phyloP scores from a whole-genome alignment of 2,113 vertebrate species.

The Osmerus mordax region DNA sequence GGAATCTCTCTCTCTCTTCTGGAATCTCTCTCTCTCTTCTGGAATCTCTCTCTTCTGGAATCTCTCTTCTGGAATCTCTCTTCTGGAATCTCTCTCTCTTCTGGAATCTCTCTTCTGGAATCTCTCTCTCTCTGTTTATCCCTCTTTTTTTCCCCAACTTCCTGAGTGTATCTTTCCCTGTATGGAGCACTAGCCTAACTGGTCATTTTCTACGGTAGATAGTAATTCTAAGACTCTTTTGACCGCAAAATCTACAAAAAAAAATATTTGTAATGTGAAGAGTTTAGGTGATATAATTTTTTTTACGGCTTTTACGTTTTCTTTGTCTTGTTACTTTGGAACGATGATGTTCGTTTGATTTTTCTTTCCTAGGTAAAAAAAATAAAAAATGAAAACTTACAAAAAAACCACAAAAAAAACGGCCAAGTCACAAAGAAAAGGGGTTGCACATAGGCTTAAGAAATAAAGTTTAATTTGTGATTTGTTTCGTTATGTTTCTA shows the following conservation, averaged over 20 bases:
- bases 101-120: conserved; percentile 56
- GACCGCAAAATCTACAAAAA: conserved; percentile 71
- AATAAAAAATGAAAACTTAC: conserved; percentile 25
- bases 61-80: neutral
- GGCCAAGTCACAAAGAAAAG: conserved; percentile 97
- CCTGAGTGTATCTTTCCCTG: conserved; percentile 48
- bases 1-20: no score
- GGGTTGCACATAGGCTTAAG: conserved; percentile 99
- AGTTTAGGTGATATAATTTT: conserved; percentile 79
- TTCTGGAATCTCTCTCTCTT: conserved; percentile 55
- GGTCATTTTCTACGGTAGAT: conserved; percentile 92
- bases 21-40: no score
- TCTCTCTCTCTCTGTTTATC: conserved; percentile 25
- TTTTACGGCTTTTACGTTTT: conserved; percentile 88
- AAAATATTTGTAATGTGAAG: conserved; percentile 89
- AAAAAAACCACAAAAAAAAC: conserved; percentile 41
- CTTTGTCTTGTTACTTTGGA: conserved; percentile 58
- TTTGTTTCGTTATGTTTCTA: conserved; percentile 87
- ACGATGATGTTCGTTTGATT: conserved; percentile 40
- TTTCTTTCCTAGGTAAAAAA: conserved; percentile 78
- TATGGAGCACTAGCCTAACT: conserved; percentile 90
- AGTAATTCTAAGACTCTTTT: conserved; percentile 86
- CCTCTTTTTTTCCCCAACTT: conserved; percentile 47
- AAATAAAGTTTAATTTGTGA: conserved; percentile 99
- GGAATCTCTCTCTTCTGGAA: no score